Conservation (phyloP, 2,797 vertebrate species). For the Neopelma chrysocephalum region DNA sequence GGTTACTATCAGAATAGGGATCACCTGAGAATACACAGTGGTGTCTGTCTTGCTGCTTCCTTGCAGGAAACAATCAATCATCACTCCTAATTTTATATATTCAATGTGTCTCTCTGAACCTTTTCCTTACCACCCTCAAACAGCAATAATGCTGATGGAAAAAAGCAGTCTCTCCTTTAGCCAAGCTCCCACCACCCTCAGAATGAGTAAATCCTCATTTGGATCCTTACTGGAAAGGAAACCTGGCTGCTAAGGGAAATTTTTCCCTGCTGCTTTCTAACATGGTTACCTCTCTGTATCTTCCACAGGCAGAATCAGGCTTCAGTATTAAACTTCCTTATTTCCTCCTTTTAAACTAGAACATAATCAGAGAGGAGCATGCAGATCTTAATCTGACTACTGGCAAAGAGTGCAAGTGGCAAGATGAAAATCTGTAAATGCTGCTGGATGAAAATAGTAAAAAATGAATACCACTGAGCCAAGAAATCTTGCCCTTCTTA, state of each 20-base stretch:
- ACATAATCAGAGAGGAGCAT: not conserved
- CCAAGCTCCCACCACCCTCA: not conserved
- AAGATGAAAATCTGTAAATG: not conserved
- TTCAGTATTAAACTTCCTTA: not conserved
- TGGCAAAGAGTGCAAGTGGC: not conserved
- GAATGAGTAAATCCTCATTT: not conserved
- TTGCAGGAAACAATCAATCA: slow-evolving; percentile 3
- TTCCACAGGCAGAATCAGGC: not conserved
- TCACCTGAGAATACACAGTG: not conserved
- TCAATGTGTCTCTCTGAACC: not conserved
- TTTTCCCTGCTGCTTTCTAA: not conserved
- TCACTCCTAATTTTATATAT: not conserved
- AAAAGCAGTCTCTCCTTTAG: not conserved
- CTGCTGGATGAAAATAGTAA: not conserved
- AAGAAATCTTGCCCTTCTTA: slow-evolving; percentile 7
- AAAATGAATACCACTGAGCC: not conserved
- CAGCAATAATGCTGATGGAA: not conserved
- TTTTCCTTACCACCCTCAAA: not conserved
- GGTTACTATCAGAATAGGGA: not conserved
- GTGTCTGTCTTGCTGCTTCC: not conserved
- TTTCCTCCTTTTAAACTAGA: not conserved
- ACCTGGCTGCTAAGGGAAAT: not conserved
- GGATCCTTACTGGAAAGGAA: not conserved
- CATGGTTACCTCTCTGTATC: not conserved
- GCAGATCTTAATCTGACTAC: not conserved